phyloP scores from a whole-genome alignment of 1,140 invertebrate species.

The Ooceraea biroi region DNA sequence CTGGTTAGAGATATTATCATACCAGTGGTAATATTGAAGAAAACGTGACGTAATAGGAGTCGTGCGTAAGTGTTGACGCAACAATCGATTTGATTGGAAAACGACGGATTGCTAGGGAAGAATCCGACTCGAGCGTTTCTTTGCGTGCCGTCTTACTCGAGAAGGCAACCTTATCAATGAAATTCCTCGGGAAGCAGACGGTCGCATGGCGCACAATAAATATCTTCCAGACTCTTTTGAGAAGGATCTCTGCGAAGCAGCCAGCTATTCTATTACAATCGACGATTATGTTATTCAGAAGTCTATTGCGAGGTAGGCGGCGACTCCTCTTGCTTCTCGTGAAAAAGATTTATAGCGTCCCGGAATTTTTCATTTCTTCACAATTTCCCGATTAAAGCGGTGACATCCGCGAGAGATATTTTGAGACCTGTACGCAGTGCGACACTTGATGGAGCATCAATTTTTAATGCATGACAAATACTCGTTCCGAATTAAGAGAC shows the following conservation, averaged over 20 bases:
- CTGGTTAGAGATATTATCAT: background rate
- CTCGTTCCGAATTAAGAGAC: background rate
- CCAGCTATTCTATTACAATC: constrained; percentile 32
- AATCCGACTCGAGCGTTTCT: constrained; percentile 21
- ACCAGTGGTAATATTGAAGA: background rate
- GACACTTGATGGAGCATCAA: background rate
- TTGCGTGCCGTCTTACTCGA: constrained; percentile 13
- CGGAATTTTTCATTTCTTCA: background rate
- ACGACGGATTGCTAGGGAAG: constrained; percentile 10
- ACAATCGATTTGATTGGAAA: constrained; percentile 25
- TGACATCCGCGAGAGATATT: background rate
- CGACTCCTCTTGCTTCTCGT: background rate
- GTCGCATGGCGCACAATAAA: constrained; percentile 68
- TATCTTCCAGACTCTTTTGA: constrained; percentile 55
- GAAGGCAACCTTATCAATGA: constrained; percentile 34
- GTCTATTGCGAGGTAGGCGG: background rate
- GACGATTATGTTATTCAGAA: constrained; percentile 30
- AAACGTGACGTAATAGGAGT: background rate
- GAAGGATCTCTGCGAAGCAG: constrained; percentile 15
- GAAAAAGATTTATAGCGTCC: constrained; percentile 6
- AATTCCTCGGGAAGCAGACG: constrained; percentile 65
- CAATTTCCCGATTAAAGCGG: background rate
- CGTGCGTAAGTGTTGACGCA: background rate
- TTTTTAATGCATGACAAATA: background rate
- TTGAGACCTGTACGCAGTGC: background rate